Percentiles rank a stretch among this genome's conserved stretches.
Evolutionary conservation across 2,113 vertebrate genomes (phyloP).

Genomic region (Elaphurus davidianus): DNA sequence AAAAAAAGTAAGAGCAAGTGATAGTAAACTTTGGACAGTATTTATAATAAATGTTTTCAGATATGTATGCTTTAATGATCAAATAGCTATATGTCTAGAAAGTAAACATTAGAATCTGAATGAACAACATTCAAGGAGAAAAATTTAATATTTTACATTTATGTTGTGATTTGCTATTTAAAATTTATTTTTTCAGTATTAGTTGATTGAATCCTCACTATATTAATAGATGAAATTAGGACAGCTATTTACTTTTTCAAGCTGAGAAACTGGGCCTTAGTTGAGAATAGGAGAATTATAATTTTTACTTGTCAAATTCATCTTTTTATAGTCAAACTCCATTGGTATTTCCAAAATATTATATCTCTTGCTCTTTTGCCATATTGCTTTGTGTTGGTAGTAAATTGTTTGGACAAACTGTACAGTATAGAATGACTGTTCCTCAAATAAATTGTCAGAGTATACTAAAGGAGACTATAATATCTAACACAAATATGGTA

Average conservation of each 20-base stretch:
- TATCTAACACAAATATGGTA: not conserved
- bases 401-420: not conserved
- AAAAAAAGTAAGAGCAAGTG: not conserved
- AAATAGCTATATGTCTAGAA: not conserved
- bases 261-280: not conserved
- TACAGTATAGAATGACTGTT: not conserved
- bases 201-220: not conserved
- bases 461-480: not conserved
- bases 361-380: not conserved
- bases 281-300: not conserved
- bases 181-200: not conserved
- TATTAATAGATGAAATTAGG: not conserved
- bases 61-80: not conserved
- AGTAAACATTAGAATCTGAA: not conserved
- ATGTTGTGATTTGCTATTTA: not conserved
- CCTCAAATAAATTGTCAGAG: not conserved
- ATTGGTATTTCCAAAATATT: not conserved
- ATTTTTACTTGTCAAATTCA: not conserved
- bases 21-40: not conserved
- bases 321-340: not conserved
- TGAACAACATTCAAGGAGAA: not conserved
- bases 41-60: not conserved
- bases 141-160: not conserved
- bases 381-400: not conserved
- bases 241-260: not conserved